Base-by-base conservation (phyloP, 2,113 vertebrate genomes). In the Scolopax mira region DNA sequence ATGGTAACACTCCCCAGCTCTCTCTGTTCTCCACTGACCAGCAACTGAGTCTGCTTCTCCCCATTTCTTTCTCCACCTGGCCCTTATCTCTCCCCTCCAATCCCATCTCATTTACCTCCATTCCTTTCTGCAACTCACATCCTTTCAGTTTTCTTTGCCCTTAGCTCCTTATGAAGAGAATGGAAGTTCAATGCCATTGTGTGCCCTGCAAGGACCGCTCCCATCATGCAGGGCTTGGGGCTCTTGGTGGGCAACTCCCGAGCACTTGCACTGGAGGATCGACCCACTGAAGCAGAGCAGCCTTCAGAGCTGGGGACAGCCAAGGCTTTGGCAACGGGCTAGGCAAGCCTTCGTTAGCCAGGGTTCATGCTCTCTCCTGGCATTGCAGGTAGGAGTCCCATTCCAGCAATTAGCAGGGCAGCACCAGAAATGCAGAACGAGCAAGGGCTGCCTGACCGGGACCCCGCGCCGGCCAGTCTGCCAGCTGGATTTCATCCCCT, bases 401-500 rank as follows among this genome's bases (percentile, higher is more conserved):
- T 88, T 83, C 72, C 92, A 90, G 82, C 49, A 91, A 94, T 78
- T 75, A 96, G 72, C 71, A 67, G 7, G 1, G 84, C 74, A 60
- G 87, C 42, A 42, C 30, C 27, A 62, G 86, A 55, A 88, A 41
- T 0, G 3, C 57, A 12, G 79, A 65, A 67, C 1, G 3, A 75
- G 90, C 33, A 35, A 35, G 73, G 51, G 51, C 74, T 91, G 88
- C 18, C 48, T 44, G 70, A 5, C 24, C 6, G 51, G n/a, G 82
- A 83, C 90, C 90, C 71, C 1, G 2, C 0, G 0, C 46, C 42
- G 6, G 79, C 49, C 55, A 46, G 27, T 30, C 75, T 90, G 75
- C 85, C 89, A 61, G 86, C 80, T 90, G 88, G 61, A 88, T 81
- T 75, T 60, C 90, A 91, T 86, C 88, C 64, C 72, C 69, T 30